A percentile compares a stretch with the other conserved stretches of the same genome.
These are phyloP conservation scores for Hiodon tergisus DNA, from an alignment of 2,113 vertebrate species.

Conservation along the genomic window DNA sequence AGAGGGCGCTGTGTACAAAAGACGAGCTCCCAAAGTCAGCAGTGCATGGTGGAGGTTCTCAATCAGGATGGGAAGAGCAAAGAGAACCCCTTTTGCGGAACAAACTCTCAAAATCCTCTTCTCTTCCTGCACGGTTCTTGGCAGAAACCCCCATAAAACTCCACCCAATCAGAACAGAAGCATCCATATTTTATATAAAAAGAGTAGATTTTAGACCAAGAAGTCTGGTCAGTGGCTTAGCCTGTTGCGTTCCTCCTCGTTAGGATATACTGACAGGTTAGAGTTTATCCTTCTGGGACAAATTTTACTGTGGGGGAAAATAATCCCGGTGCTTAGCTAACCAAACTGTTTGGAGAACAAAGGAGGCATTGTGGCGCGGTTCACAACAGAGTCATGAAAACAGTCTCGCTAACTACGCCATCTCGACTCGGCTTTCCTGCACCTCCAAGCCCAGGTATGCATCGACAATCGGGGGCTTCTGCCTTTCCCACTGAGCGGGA, in stretches of 20 bases:
- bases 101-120: no score
- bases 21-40: no score
- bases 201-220: background rate
- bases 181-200: no score
- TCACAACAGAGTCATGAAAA: slow-evolving; percentile 43
- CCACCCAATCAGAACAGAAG: no score
- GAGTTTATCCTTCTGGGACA: slow-evolving; percentile 17
- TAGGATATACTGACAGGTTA: slow-evolving; percentile 10
- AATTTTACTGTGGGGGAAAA: slow-evolving; percentile 28
- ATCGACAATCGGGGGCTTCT: background rate
- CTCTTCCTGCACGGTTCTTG: background rate
- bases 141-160: background rate
- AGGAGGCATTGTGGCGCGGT: slow-evolving; percentile 45
- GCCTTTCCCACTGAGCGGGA: background rate
- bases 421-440: background rate
- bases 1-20: background rate
- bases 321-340: slow-evolving; percentile 39
- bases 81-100: no score
- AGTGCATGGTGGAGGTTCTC: background rate
- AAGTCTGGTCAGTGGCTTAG: background rate
- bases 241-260: background rate
- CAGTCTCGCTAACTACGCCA: slow-evolving; percentile 37
- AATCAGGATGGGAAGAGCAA: no score
- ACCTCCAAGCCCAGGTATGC: slow-evolving; percentile 32
- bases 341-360: slow-evolving; percentile 43